A percentile compares a stretch with the other conserved stretches of the same genome.
phyloP scores from a whole-genome alignment of 2,113 vertebrate species.

The Thamnophis sirtalis region DNA sequence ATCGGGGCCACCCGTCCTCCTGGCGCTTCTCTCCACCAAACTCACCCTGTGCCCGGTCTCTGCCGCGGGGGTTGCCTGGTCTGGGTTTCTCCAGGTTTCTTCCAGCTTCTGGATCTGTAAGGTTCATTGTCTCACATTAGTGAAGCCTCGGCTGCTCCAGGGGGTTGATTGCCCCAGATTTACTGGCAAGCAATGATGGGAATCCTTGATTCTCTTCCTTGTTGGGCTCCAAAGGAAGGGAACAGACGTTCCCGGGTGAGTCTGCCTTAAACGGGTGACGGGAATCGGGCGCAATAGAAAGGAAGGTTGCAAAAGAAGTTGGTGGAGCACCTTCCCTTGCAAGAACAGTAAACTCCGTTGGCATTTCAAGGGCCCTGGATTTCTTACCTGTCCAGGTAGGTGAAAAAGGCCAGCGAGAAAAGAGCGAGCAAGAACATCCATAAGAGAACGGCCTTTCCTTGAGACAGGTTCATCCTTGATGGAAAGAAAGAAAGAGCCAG shows the following conservation, averaged over 20 bases:
- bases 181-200: background rate
- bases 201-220: background rate
- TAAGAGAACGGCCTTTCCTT: constrained; percentile 49
- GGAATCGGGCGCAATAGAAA: background rate
- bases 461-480: constrained; percentile 57
- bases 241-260: background rate
- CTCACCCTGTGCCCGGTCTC: background rate
- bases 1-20: background rate
- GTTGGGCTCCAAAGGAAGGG: background rate
- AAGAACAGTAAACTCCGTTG: background rate
- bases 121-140: background rate
- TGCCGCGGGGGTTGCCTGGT: background rate
- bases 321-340: background rate
- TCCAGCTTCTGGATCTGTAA: background rate
- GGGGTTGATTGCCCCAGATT: background rate
- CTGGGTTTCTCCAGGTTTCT: background rate
- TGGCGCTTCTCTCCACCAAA: background rate
- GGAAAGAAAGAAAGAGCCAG: background rate
- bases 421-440: constrained; percentile 38
- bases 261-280: background rate
- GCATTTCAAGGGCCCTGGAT: too few relatives aligned
- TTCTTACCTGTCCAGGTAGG: constrained; percentile 59
- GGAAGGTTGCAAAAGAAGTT: background rate
- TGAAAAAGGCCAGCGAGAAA: constrained; percentile 45
- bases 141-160: background rate